Base-by-base conservation (phyloP, 2,888 invertebrate genomes). In the Pediacus dermestoides region DNA sequence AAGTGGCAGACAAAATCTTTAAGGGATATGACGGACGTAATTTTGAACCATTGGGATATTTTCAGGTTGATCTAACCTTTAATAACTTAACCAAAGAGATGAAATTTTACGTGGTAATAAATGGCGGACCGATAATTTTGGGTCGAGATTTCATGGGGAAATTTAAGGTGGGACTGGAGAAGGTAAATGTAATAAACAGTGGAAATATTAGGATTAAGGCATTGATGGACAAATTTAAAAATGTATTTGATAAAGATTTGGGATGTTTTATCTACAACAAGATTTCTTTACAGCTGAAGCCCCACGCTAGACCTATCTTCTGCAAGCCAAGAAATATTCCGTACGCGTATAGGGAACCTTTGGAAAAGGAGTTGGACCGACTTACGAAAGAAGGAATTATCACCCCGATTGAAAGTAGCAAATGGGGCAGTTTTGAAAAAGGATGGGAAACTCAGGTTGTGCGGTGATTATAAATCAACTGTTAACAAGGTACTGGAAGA, bases 241-340 rank as follows among this genome's bases (percentile, higher is more conserved):
- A 26, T 10, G 35, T 35, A 9, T 27, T 35, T 8, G 27, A 16
- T 9, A 28, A n/a, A 28, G 13, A 28, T 4, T 28, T 28, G 28
- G 28, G 13, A 18, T 22, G n/a, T n/a, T n/a, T 21, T 18, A 31
- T 21, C 1, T 2, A 31, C 6, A 10, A 4, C 7, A 30, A 18
- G 13, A 22, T 31, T 9, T 8, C 7, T 10, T 31, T 31, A 10
- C 18, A 9, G 18, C 7, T 31, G 4, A 18, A 31, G n/a, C n/a
- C 2, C n/a, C 13, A 11, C 15, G 18, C 10, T 7, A 14, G 27
- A 9, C 37, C 42, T 11, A 21, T 32, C 11, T 45, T 34, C 22
- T 53, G 48, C 30, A 56, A 55, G 42, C 47, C 50, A 8, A 46
- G 57, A 7, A 30, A 48, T n/a, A 42, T 56, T 13, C 54, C 57